Evolutionary conservation across 2,797 vertebrate species (phyloP), one percentile per base, ranked within the genome.

Genomic region (Fistularia commersonii): DNA sequence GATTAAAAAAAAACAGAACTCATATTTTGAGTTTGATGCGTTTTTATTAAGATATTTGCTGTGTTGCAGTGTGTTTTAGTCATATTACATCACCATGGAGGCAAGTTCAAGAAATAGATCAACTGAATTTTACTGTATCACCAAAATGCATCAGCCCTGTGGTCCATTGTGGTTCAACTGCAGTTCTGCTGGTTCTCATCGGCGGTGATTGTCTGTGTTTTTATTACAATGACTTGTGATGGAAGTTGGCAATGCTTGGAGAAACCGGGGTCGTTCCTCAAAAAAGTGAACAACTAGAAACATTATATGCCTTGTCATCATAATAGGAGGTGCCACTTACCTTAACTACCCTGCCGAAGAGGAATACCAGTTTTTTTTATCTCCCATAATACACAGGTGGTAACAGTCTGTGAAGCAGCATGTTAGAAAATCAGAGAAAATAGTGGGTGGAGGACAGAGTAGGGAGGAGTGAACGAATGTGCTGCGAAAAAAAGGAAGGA

Each of bases 261-360:
- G 61, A 51, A 58, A 51, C 50, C 33, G 13, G 54, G 63, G 62
- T 69, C 64, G 63, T 71, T 76, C 42, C 9, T 54, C 55, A 73
- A 52, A 82, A 82, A 72, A 64, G 59, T 54, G 41, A 51, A 61
- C 55, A 74, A 51, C 45, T 50, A 45, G 57, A 54, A 35, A 44
- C 61, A 56, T 83, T 72, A 77, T 78, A 72, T 74, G 61, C 54
- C 43, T 42, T 78, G 73, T 85, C 76, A 74, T 74, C 71, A 59
- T 81, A 79, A 81, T 70, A 66, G 74, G 33, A 54, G 61, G 64
- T 65, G 66, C 77, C 81, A 86, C 85, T 87, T 89, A 90, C 86
- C 85, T 85, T 85, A 77, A 79, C 65, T 74, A 75, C 72, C 76
- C 66, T 80, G 56, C 64, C 37, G 12, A 74, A 70, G 64, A 77